Conservation (phyloP, 2,113 vertebrate genomes). For the Percina caprodes region DNA sequence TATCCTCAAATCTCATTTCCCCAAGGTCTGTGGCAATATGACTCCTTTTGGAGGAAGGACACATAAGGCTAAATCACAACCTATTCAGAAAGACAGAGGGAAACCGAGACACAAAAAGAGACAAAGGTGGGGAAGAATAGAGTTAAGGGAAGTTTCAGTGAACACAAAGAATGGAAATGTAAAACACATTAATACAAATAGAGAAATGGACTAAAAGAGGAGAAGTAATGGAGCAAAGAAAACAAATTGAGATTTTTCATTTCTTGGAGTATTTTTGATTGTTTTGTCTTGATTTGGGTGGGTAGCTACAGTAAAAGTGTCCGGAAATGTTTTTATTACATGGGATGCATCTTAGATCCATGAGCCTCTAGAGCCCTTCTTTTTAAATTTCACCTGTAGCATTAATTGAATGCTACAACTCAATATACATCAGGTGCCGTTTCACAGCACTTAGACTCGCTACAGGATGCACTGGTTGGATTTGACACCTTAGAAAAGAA, state of each 20-base stretch:
- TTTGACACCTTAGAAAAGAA: constrained; percentile 45
- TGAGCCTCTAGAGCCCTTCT: neutral
- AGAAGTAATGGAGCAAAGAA: neutral
- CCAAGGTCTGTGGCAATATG: constrained; percentile 54
- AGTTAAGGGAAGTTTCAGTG: neutral
- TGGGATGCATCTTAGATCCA: neutral
- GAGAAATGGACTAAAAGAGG: neutral
- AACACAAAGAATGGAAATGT: neutral
- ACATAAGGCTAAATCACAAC: constrained; percentile 34
- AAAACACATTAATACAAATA: neutral
- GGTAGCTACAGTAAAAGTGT: neutral
- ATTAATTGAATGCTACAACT: constrained; percentile 45
- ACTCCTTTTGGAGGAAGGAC: constrained; percentile 42
- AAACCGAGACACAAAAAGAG: constrained; percentile 2
- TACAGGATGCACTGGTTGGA: constrained; percentile 21
- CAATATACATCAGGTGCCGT: constrained; percentile 49
- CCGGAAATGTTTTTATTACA: neutral
- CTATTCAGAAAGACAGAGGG: constrained; percentile 26
- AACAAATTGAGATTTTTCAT: neutral
- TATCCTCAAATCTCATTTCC: constrained; percentile 56
- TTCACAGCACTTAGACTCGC: constrained; percentile 38
- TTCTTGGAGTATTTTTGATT: neutral
- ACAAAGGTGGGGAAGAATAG: neutral
- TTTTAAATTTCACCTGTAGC: constrained; percentile 14
- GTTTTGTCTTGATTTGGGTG: neutral